Conservation (phyloP, 2,113 vertebrate species). For the Rhinolophus sinicus region DNA sequence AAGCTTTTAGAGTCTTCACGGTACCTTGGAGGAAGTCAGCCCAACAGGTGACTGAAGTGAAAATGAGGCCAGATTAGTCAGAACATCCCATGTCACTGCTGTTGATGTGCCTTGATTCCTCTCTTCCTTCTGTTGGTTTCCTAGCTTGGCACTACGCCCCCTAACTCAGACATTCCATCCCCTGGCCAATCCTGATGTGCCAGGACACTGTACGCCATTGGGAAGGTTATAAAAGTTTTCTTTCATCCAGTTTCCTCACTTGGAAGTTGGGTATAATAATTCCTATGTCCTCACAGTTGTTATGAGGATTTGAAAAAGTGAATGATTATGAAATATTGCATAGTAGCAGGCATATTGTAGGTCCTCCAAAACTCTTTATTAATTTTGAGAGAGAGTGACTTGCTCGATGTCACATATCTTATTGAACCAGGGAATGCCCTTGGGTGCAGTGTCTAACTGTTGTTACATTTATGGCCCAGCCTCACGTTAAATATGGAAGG, state of each 20-base stretch:
- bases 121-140: not conserved
- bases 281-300: not conserved
- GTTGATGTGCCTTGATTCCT: not conserved
- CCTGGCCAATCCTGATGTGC: not conserved
- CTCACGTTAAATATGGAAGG: constrained; percentile 43
- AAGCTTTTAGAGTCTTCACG: not conserved
- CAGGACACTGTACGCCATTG: not conserved
- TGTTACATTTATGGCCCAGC: constrained; percentile 37
- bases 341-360: not conserved
- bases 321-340: constrained; percentile 11
- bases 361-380: constrained; percentile 49
- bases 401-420: constrained; percentile 39
- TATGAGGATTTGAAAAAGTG: constrained; percentile 34
- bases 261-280: not conserved
- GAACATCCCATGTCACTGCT: not conserved
- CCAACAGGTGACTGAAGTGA: not conserved
- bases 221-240: not conserved
- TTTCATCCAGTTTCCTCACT: not conserved
- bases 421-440: constrained; percentile 48
- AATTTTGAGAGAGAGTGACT: constrained; percentile 52
- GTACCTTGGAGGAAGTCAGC: not conserved
- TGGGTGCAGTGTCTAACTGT: constrained; percentile 16
- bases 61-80: not conserved
- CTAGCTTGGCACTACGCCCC: not conserved
- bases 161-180: not conserved